Evolutionary conservation across 2,888 invertebrate species (phyloP).

Genomic region (Epinotia ramella): DNA sequence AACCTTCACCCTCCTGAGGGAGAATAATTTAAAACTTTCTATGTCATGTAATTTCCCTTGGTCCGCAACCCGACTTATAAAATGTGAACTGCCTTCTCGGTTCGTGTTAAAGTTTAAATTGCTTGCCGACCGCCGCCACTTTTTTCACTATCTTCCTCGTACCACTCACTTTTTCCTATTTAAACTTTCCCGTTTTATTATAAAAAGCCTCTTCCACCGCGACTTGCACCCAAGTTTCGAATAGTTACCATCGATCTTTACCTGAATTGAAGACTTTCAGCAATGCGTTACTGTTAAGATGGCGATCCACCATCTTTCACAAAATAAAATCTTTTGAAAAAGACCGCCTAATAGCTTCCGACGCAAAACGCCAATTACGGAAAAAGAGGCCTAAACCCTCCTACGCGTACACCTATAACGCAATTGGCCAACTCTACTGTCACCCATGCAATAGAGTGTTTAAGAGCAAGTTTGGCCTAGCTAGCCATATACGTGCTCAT

Average conservation of each 20-base stretch:
- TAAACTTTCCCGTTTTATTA: slow-evolving; percentile 82
- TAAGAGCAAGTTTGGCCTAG: too few species aligned
- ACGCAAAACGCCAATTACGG: too few species aligned
- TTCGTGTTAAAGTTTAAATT: slow-evolving; percentile 79
- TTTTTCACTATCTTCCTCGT: slow-evolving; percentile 81
- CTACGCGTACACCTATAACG: too few species aligned
- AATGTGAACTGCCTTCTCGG: slow-evolving; percentile 68
- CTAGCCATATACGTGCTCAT: too few species aligned
- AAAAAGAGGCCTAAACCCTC: too few species aligned
- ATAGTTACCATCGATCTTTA: slow-evolving; percentile 31
- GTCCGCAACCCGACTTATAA: slow-evolving; percentile 68
- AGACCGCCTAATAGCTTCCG: too few species aligned
- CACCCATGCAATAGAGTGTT: too few species aligned
- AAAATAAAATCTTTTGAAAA: too few species aligned
- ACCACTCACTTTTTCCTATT: slow-evolving; percentile 82
- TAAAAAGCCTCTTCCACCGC: slow-evolving; percentile 64
- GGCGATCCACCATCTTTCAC: too few species aligned
- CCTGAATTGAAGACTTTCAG: slow-evolving; percentile 2
- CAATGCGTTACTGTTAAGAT: background rate
- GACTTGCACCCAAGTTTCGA: slow-evolving; percentile 56
- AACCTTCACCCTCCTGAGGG: slow-evolving; percentile 46
- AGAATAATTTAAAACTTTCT: slow-evolving; percentile 64
- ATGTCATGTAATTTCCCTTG: slow-evolving; percentile 71
- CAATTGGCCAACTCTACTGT: too few species aligned
- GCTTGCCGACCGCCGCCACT: slow-evolving; percentile 60